Percentiles rank a stretch among this genome's conserved stretches.
Conservation (phyloP, 2,888 invertebrate genomes). For the Tinea trinotella region DNA sequence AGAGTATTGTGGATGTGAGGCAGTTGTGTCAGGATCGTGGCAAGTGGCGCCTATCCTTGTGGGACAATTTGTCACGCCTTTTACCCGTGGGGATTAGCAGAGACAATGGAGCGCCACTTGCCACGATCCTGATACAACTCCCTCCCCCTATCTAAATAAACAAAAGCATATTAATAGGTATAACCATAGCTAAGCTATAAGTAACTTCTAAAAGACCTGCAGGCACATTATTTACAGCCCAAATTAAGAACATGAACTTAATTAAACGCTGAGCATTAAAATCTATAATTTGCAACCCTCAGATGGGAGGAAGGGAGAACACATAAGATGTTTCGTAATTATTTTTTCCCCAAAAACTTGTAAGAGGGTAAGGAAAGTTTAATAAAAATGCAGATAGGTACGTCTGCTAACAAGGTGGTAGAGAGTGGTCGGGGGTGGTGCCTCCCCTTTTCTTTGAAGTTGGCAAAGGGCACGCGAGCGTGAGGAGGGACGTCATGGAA, state of each 20-base stretch:
- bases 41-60: no score
- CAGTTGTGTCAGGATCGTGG: no score
- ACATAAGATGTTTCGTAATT: conserved; percentile 39
- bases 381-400: conserved; percentile 61
- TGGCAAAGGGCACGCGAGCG: conserved; percentile 30
- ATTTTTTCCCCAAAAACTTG: conserved; percentile 33
- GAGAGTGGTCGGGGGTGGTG: conserved; percentile 33
- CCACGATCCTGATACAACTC: no score
- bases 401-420: conserved; percentile 41
- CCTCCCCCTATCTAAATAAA: no score
- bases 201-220: no score
- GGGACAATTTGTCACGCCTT: no score
- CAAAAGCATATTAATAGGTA: no score
- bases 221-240: neutral
- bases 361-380: conserved; percentile 59
- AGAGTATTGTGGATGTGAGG: no score
- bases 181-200: no score
- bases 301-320: conserved; percentile 20
- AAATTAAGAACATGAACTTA: conserved; percentile 8
- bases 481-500: conserved; percentile 22
- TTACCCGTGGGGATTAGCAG: no score
- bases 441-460: conserved; percentile 50
- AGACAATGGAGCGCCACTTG: no score
- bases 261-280: conserved; percentile 6
- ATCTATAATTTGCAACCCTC: neutral